These are phyloP conservation scores for Nomada fabriciana DNA, from an alignment of 2,888 invertebrate genomes.

Conservation along the genomic window DNA sequence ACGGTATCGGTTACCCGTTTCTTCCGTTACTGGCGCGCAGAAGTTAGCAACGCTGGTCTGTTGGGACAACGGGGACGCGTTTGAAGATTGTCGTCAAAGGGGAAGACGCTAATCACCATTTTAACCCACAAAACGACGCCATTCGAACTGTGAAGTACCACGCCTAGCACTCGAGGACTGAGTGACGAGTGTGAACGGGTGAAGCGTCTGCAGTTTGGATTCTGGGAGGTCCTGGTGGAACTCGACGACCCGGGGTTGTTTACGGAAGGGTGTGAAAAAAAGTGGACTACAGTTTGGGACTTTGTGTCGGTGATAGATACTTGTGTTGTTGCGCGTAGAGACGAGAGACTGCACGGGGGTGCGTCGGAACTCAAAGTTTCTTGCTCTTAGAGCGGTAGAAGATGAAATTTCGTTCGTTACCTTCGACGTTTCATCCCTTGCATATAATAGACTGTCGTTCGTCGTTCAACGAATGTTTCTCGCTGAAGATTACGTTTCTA, in stretches of 20 bases:
- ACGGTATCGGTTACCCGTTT: conserved; percentile 22
- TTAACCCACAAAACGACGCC: neutral
- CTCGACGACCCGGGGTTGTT: neutral
- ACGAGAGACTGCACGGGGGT: conserved; percentile 13
- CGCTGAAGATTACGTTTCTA: neutral
- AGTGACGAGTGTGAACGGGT: conserved; percentile 22
- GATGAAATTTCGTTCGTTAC: too few species aligned
- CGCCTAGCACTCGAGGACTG: conserved; percentile 1
- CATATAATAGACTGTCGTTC: neutral
- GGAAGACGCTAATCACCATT: neutral
- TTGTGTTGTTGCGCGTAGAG: neutral
- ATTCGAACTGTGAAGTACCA: neutral
- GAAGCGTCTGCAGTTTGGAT: neutral
- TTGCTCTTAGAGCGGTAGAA: neutral
- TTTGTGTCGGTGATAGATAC: conserved; percentile 9
- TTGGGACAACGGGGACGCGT: neutral
- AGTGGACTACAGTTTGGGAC: neutral
- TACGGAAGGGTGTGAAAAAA: conserved; percentile 4
- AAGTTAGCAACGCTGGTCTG: neutral
- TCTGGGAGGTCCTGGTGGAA: neutral
- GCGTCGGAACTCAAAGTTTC: conserved; percentile 17
- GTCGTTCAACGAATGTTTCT: neutral
- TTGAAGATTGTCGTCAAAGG: neutral
- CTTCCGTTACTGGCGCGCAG: neutral
- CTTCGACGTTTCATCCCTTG: neutral